These are phyloP conservation scores for Ophraella communa DNA, from an alignment of 2,888 invertebrate genomes.

Conservation along the genomic window DNA sequence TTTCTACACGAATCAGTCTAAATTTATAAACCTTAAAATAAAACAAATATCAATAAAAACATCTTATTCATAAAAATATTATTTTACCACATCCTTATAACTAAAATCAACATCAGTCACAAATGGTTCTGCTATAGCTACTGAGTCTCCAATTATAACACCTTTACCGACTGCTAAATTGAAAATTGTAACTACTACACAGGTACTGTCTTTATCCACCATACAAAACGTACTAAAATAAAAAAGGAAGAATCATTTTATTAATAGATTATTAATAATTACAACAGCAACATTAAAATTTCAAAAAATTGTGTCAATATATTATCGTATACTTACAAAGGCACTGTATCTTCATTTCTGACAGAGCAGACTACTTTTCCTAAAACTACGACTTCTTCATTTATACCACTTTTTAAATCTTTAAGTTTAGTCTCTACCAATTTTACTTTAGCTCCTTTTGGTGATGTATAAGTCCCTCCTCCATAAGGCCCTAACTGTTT, in stretches of 20 bases:
- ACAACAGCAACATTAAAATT: too few relatives aligned
- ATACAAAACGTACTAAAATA: slow-evolving; percentile 80
- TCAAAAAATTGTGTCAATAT: too few relatives aligned
- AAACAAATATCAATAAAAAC: slow-evolving; percentile 3
- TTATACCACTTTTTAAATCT: slow-evolving; percentile 68
- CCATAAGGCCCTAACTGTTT: slow-evolving; percentile 75
- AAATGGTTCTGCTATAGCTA: slow-evolving; percentile 80
- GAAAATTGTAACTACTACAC: slow-evolving; percentile 80
- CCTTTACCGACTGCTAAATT: slow-evolving; percentile 84
- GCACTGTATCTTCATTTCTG: slow-evolving; percentile 75
- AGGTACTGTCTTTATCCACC: slow-evolving; percentile 74
- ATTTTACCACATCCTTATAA: slow-evolving; percentile 64
- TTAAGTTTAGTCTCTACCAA: slow-evolving; percentile 62
- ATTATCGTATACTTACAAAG: slow-evolving; percentile 71
- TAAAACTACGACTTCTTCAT: slow-evolving; percentile 71
- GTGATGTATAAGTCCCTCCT: slow-evolving; percentile 65
- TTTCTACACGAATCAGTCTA: slow-evolving; percentile 78
- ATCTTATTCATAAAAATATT: neutral
- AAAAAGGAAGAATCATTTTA: too few relatives aligned
- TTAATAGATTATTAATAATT: too few relatives aligned
- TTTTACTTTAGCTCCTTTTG: slow-evolving; percentile 62
- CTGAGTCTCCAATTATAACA: slow-evolving; percentile 83
- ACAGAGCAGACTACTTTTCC: slow-evolving; percentile 85
- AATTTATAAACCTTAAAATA: slow-evolving; percentile 72
- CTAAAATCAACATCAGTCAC: slow-evolving; percentile 67